These are phyloP conservation scores for Falcaria lacertinaria DNA, from an alignment of 2,888 invertebrate genomes.

Conservation along the genomic window DNA sequence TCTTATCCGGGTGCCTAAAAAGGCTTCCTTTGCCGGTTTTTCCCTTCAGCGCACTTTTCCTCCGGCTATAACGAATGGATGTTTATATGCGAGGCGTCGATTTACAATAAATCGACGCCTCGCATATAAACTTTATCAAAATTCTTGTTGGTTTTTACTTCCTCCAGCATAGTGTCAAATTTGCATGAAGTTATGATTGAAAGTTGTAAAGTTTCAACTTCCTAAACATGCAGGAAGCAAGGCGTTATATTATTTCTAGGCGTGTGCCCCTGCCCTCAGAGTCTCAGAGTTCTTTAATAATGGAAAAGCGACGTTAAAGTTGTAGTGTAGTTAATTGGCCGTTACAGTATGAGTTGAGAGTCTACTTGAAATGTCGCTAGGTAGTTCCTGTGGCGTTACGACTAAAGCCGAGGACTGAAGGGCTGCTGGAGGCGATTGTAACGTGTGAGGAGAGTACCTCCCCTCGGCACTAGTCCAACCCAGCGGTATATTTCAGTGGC, in stretches of 20 bases:
- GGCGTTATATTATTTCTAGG: constrained; percentile 20
- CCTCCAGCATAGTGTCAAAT: no score
- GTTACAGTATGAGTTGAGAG: constrained; percentile 33
- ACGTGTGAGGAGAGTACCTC: constrained; percentile 54
- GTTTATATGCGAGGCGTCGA: constrained; percentile 40
- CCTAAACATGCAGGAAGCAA: constrained; percentile 22
- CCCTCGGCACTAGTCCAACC: constrained; percentile 16
- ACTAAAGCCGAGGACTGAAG: constrained; percentile 46
- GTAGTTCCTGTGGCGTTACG: constrained; percentile 37
- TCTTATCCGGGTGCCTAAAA: constrained; percentile 59
- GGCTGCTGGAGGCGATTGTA: constrained; percentile 61
- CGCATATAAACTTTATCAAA: constrained; percentile 22
- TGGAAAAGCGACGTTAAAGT: constrained; percentile 58
- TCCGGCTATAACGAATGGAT: constrained; percentile 45
- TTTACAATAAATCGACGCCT: no score
- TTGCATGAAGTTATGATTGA: no score
- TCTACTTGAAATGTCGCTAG: constrained; percentile 38
- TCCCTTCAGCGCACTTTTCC: constrained; percentile 53
- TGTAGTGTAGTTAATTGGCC: constrained; percentile 57
- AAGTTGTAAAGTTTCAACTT: constrained; percentile 18
- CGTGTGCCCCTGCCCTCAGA: no score
- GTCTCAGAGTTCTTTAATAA: constrained; percentile 39
- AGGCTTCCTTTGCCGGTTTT: constrained; percentile 57
- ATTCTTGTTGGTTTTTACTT: constrained; percentile 22
- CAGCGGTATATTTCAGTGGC: constrained; percentile 5